Evolutionary conservation across 2,888 invertebrate species (phyloP), one percentile per base, ranked within the genome.

Genomic region (Kuschelorhynchus macadamiae): DNA sequence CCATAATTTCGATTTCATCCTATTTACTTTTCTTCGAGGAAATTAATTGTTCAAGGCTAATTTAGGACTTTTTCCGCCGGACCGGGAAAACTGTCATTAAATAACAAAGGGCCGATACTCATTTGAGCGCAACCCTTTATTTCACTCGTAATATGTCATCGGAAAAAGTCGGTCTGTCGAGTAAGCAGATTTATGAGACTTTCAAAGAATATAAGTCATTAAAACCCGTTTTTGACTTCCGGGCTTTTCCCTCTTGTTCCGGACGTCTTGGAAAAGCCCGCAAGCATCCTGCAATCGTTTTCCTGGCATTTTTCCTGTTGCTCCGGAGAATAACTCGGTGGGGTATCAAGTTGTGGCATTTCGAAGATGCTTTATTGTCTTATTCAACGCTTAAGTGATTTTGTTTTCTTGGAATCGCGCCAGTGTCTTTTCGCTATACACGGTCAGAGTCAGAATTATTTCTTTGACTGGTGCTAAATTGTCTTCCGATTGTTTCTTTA

Each of bases 241-340:
- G 16, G 42, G 17, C 42, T 42, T 42, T 42, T 42, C 16, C 41
- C 39, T 21, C 12, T 39, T 55, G 12, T 61, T 61, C 47, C 59
- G 49, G 47, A 39, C 49, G 20, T 44, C 44, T 57, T 33, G 32
- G 46, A 44, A 44, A 44, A 46, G 50, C 46, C 46, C 18, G 33
- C 44, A 12, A 49, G 64, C 64, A 64, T 47, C 56, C 57, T 42
- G 64, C 57, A 64, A 64, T 64, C 64, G 56, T 49, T 64, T 64
- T 64, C 63, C 63, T 55, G 63, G 33, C 55, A 42, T 53, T 33
- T 52, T 53, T 46, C 64, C 64, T 57, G 64, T 61, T 61, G 61
- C 61, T 61, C 11, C 42, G 42, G n/a, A 42, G 52, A 36, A 49
- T 20, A 52, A 46, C 63, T 56, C 57, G 14, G 42, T 18, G 41